Conservation (phyloP, 2,888 invertebrate species). For the Argynnis bischoffii region DNA sequence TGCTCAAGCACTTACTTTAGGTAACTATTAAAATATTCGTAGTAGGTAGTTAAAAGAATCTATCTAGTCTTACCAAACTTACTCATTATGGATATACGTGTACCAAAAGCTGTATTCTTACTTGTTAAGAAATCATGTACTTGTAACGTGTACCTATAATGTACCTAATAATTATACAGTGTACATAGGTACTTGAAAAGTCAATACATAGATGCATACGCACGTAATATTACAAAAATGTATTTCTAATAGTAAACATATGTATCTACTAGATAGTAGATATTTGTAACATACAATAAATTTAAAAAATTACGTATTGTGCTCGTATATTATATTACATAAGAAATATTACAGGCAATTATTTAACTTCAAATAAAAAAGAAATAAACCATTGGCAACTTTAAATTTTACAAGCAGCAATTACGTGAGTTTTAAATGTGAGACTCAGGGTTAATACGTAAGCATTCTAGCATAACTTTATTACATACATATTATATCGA, state of each 20-base stretch:
- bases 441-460: conserved; percentile 8
- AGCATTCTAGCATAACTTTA: conserved; percentile 29
- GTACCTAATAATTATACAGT: no score
- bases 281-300: neutral
- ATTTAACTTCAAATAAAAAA: conserved; percentile 5
- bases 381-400: neutral
- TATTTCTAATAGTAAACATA: no score
- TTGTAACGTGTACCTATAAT: no score
- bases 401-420: neutral
- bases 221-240: no score
- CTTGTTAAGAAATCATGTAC: neutral
- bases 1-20: neutral
- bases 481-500: conserved; percentile 18
- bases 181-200: no score
- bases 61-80: neutral
- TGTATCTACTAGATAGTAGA: no score
- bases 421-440: conserved; percentile 4
- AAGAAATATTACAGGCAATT: neutral
- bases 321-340: neutral
- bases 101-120: neutral
- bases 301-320: neutral
- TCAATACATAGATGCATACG: no score
- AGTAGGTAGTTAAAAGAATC: no score
- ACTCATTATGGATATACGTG: neutral
- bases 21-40: no score